These are phyloP conservation scores for Prietella phreatophila DNA, from an alignment of 2,113 vertebrate genomes.

Conservation along the genomic window DNA sequence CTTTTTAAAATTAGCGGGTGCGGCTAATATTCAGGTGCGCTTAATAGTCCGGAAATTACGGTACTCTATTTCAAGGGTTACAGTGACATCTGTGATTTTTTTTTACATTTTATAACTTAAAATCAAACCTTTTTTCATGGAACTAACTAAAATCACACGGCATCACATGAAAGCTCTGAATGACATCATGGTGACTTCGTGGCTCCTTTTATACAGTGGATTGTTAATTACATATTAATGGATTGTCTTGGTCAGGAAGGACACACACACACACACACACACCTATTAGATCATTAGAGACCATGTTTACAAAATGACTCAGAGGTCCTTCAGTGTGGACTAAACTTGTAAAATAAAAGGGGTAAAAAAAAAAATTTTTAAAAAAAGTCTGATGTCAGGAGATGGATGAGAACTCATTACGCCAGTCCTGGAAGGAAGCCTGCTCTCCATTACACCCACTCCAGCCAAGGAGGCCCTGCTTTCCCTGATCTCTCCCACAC, in stretches of 20 bases:
- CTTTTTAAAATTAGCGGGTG: too few relatives aligned
- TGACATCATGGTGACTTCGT: not conserved
- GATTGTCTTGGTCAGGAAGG: not conserved
- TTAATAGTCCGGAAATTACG: too few relatives aligned
- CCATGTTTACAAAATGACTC: not conserved
- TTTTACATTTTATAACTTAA: not conserved
- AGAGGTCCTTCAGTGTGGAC: slow-evolving; percentile 1
- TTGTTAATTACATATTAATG: not conserved
- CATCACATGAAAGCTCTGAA: not conserved
- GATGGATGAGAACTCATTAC: slow-evolving; percentile 69
- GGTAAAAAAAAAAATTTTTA: not conserved
- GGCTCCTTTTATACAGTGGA: not conserved
- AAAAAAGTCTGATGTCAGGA: slow-evolving; percentile 54
- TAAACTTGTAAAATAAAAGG: slow-evolving; percentile 45
- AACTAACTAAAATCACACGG: not conserved
- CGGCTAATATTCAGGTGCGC: too few relatives aligned
- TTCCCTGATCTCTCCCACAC: slow-evolving; percentile 52
- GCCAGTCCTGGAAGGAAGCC: slow-evolving; percentile 61
- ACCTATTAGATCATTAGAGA: not conserved
- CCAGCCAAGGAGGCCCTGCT: slow-evolving; percentile 58
- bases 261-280: not conserved
- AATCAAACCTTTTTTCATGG: not conserved
- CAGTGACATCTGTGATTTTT: not conserved
- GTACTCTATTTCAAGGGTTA: not conserved
- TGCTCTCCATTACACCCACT: slow-evolving; percentile 62